A percentile compares a stretch with the other conserved stretches of the same genome.
These are phyloP conservation scores for Microtus oregoni DNA, from an alignment of 2,113 vertebrate genomes.

Conservation along the genomic window DNA sequence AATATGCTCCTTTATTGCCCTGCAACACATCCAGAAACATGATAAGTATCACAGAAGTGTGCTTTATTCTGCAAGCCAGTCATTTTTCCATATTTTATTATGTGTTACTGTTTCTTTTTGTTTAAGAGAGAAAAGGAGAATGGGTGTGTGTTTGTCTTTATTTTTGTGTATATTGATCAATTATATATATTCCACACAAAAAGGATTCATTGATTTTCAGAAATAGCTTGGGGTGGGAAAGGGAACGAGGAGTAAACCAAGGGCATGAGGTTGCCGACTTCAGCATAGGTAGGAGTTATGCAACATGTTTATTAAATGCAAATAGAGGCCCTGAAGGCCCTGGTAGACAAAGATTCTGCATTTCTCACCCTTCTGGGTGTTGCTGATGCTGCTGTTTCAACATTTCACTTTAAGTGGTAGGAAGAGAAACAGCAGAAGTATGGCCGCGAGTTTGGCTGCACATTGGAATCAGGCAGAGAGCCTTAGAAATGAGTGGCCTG, in stretches of 20 bases:
- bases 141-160: background rate
- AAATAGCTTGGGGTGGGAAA: background rate
- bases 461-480: background rate
- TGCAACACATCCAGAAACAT: background rate
- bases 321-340: background rate
- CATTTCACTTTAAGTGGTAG: background rate
- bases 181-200: background rate
- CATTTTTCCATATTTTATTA: background rate
- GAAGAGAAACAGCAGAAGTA: background rate
- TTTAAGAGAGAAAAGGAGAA: background rate
- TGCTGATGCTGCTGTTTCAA: background rate
- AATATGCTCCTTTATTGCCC: background rate
- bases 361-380: background rate
- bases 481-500: background rate
- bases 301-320: background rate
- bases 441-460: background rate
- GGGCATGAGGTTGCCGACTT: background rate
- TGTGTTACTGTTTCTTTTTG: background rate
- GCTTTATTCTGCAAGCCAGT: background rate
- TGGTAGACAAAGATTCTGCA: background rate
- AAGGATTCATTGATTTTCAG: background rate
- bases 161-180: background rate
- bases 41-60: background rate
- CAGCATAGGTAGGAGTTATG: background rate
- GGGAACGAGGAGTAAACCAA: background rate